Percentiles rank a stretch among this genome's conserved stretches.
phyloP scores from a whole-genome alignment of 2,888 invertebrate species.

The Scelioninae gen. 1 region DNA sequence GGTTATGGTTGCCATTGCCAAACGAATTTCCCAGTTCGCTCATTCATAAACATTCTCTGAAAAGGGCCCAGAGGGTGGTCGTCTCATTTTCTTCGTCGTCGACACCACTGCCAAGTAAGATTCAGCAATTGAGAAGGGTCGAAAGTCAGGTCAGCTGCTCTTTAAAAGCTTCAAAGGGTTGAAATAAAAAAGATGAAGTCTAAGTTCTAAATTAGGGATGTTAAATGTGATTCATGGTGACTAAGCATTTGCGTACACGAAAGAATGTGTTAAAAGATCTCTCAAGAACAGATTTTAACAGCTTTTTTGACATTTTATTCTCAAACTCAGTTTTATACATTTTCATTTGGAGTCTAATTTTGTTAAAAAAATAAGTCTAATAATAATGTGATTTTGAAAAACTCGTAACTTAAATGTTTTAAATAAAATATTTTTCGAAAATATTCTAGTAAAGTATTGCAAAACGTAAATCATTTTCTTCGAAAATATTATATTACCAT shows the following conservation, averaged over 20 bases:
- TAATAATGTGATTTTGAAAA: no score
- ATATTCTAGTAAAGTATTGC: no score
- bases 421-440: no score
- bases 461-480: no score
- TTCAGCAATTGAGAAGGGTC: constrained; percentile 34
- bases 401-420: no score
- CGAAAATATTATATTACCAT: no score
- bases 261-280: constrained; percentile 1
- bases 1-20: constrained; percentile 56
- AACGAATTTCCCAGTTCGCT: constrained; percentile 58
- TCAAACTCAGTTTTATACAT: no score
- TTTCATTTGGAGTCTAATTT: no score
- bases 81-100: constrained; percentile 52
- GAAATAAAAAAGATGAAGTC: constrained; percentile 6
- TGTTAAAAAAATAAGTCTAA: no score
- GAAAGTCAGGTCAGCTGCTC: constrained; percentile 15
- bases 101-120: constrained; percentile 29
- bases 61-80: constrained; percentile 31
- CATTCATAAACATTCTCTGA: constrained; percentile 60
- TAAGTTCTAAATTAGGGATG: constrained; percentile 9
- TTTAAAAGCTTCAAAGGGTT: constrained; percentile 34
- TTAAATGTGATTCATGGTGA: constrained; percentile 3
- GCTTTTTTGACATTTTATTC: no score
- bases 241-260: background rate
- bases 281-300: background rate